These are phyloP conservation scores for Brotula barbata DNA, from an alignment of 2,797 vertebrate species.

Conservation along the genomic window DNA sequence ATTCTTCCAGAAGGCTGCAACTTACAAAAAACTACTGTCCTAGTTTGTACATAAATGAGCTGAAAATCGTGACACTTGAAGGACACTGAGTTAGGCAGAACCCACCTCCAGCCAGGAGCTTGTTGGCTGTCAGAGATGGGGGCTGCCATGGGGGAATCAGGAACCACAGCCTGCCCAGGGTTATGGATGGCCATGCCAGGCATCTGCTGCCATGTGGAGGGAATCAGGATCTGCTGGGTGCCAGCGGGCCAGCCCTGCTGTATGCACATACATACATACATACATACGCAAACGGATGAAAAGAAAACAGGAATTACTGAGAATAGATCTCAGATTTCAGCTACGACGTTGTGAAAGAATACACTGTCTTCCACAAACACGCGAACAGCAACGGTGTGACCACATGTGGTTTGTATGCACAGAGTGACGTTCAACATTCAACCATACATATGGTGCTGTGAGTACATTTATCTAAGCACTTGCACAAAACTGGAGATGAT, in stretches of 20 bases:
- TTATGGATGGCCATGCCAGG: constrained; percentile 92
- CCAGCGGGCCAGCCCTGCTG: constrained; percentile 98
- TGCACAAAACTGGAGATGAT: background rate
- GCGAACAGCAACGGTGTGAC: constrained; percentile 19
- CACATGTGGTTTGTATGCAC: constrained; percentile 41
- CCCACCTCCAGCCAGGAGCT: constrained; percentile 89
- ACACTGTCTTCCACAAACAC: too few species aligned
- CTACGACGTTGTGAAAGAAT: background rate
- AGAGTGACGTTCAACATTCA: constrained; percentile 6
- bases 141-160: constrained; percentile 79
- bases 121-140: constrained; percentile 87
- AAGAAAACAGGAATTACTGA: background rate
- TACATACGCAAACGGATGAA: background rate
- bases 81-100: background rate
- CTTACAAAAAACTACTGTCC: too few species aligned
- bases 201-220: constrained; percentile 97
- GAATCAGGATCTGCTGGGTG: constrained; percentile 96
- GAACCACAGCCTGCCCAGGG: constrained; percentile 89
- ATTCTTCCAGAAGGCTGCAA: too few species aligned
- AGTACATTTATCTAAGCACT: background rate
- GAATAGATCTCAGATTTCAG: background rate
- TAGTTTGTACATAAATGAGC: too few species aligned
- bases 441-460: too few species aligned
- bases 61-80: too few species aligned
- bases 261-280: constrained; percentile 47